Percentiles rank a stretch among this genome's conserved stretches.
phyloP scores from a whole-genome alignment of 2,113 vertebrate genomes.

The Otolemur garnettii region DNA sequence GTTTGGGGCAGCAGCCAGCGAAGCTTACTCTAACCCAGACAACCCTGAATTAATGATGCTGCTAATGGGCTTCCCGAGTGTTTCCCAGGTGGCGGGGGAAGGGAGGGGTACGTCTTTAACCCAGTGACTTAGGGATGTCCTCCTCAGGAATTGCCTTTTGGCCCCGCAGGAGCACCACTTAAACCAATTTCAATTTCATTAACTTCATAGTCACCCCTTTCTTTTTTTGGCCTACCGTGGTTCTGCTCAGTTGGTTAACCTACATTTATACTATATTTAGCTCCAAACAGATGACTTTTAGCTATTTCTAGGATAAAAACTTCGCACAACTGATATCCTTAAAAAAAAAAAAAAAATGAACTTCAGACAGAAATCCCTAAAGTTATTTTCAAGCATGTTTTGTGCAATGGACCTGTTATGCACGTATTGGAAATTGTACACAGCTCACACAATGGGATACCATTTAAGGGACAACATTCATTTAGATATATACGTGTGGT shows the following conservation, averaged over 20 bases:
- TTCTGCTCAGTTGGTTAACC: conserved; percentile 50
- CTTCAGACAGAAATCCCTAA: conserved; percentile 35
- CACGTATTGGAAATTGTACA: neutral
- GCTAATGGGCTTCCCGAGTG: fast-evolving
- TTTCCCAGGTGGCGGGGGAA: too few species aligned
- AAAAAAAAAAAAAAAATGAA: neutral
- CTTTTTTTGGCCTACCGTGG: neutral
- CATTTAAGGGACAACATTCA: neutral
- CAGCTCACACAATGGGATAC: neutral
- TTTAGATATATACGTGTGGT: neutral
- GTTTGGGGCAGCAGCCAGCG: neutral
- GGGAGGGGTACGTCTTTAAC: neutral
- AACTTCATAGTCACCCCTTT: conserved; percentile 1
- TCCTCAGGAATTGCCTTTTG: neutral
- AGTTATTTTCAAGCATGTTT: conserved; percentile 6
- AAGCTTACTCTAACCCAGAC: neutral
- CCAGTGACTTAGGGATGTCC: neutral
- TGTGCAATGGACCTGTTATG: neutral
- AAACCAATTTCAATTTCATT: neutral
- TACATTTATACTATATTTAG: conserved; percentile 44
- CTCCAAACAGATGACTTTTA: neutral
- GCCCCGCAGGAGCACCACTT: neutral
- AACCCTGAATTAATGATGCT: neutral
- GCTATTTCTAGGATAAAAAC: conserved; percentile 19
- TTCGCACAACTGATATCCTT: neutral